Evolutionary conservation across 2,113 vertebrate genomes (phyloP).

Genomic region (Phaethornis superciliosus): DNA sequence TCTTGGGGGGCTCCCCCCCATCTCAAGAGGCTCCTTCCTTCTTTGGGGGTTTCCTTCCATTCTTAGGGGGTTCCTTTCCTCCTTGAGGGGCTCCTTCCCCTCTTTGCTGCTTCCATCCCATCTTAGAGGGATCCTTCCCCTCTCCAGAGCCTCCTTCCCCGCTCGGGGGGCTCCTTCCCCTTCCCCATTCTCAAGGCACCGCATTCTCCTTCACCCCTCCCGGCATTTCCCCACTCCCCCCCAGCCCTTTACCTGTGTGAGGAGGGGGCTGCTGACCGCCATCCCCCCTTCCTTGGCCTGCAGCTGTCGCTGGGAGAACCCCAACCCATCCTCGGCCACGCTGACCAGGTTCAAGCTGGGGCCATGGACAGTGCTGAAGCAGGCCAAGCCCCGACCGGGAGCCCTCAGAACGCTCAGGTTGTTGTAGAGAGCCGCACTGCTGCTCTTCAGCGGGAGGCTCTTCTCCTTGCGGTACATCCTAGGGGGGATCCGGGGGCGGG

Average conservation of each 20-base stretch:
- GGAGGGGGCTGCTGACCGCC: conserved; percentile 78
- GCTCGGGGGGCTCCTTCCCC: no score
- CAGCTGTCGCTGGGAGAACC: conserved; percentile 88
- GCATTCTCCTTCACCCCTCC: background rate
- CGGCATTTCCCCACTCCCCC: background rate
- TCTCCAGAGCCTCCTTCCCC: no score
- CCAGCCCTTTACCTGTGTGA: conserved; percentile 84
- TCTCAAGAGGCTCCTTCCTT: no score
- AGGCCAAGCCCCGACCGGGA: conserved; percentile 75
- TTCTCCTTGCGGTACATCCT: conserved; percentile 87
- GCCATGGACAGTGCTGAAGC: conserved; percentile 87
- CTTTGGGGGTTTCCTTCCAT: no score
- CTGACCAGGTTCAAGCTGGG: conserved; percentile 86
- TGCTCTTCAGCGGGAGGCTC: conserved; percentile 83
- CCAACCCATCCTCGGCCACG: conserved; percentile 80
- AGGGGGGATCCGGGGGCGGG: background rate
- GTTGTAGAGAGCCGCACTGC: conserved; percentile 88
- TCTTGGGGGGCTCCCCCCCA: no score
- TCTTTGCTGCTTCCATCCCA: no score
- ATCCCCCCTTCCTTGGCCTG: conserved; percentile 83
- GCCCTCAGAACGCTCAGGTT: conserved; percentile 88
- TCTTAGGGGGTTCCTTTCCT: no score
- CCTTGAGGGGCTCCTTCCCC: no score
- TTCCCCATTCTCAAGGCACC: background rate
- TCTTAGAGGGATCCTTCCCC: no score